Percentiles rank a stretch among this genome's conserved stretches.
phyloP scores from a whole-genome alignment of 1,140 invertebrate species.

The Brachionus asplanchnoidis region DNA sequence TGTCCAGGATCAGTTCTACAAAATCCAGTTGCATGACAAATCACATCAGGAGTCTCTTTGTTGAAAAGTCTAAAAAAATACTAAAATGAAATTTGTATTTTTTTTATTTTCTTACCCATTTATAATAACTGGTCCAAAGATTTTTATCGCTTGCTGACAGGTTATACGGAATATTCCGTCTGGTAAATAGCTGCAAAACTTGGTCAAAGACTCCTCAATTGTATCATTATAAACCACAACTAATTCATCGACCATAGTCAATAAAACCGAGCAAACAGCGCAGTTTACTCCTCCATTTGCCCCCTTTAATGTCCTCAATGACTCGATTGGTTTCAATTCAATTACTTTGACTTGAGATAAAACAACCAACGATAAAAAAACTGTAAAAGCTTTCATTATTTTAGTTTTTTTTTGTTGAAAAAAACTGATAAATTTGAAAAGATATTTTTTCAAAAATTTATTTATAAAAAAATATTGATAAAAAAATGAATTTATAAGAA shows the following conservation, averaged over 20 bases:
- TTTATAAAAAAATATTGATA: slow-evolving; percentile 7
- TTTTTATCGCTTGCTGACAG: slow-evolving; percentile 45
- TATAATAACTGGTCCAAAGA: slow-evolving; percentile 46
- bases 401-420: not conserved
- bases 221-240: slow-evolving; percentile 50
- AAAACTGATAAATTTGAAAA: not conserved
- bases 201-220: slow-evolving; percentile 45
- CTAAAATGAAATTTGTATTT: slow-evolving; percentile 25
- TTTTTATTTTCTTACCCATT: slow-evolving; percentile 42
- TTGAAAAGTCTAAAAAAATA: slow-evolving; percentile 44
- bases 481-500: not conserved
- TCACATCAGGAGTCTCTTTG: slow-evolving; percentile 49
- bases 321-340: not conserved
- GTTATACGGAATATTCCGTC: slow-evolving; percentile 42
- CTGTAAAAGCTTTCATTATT: not conserved
- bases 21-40: slow-evolving; percentile 48
- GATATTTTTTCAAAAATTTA: not conserved
- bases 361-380: not conserved
- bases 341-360: not conserved
- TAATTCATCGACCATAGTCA: slow-evolving; percentile 49
- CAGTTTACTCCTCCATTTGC: slow-evolving; percentile 23
- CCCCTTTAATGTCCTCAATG: not conserved
- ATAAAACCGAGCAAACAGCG: slow-evolving; percentile 50
- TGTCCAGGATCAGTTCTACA: slow-evolving; percentile 46
- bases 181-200: slow-evolving; percentile 48